Evolutionary conservation across 2,888 invertebrate genomes (phyloP), one percentile per base, ranked within the genome.

Genomic region (Eilema caniola): DNA sequence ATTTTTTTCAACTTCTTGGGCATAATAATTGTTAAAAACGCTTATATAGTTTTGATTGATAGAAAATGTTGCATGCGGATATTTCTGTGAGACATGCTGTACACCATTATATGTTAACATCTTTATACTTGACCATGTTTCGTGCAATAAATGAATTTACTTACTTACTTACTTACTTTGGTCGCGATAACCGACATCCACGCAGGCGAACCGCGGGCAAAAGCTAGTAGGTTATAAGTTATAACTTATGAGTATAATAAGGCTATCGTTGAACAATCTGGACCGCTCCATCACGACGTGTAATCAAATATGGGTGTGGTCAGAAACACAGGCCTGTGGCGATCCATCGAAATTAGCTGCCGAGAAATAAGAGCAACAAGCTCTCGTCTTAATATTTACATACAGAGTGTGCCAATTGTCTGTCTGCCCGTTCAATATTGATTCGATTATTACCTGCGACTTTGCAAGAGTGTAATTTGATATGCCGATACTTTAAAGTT

Each of bases 261-360:
- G 23, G 57, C 20, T 24, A 20, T 63, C n/a, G 1, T 20, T 10
- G 3, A n/a, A 4, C 24, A 47, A 62, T 62, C 62, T 41, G 62
- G 24, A 62, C 14, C 16, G 53, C 33, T 28, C 59, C 72, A 79
- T 71, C 72, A 66, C 71, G 74, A 57, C 70, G 23, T 69, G 74
- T 79, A 80, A 81, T 82, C 80, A 67, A 67, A 76, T 77, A 82
- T 78, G 80, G 85, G 84, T 71, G 79, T 77, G 83, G 79, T 71
- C 76, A 73, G 74, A 69, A 73, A 57, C 66, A 60, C 69, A 65
- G 69, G 70, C 71, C 78, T 24, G 71, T 77, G 80, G 77, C 75
- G 83, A 81, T 86, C 85, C 88, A 84, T 88, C 89, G 87, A 88
- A 90, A 89, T 91, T 89, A 87, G 86, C 86, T 78, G 77, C 80